Base-by-base conservation (phyloP, 2,888 invertebrate genomes). In the Conus canariensis region DNA sequence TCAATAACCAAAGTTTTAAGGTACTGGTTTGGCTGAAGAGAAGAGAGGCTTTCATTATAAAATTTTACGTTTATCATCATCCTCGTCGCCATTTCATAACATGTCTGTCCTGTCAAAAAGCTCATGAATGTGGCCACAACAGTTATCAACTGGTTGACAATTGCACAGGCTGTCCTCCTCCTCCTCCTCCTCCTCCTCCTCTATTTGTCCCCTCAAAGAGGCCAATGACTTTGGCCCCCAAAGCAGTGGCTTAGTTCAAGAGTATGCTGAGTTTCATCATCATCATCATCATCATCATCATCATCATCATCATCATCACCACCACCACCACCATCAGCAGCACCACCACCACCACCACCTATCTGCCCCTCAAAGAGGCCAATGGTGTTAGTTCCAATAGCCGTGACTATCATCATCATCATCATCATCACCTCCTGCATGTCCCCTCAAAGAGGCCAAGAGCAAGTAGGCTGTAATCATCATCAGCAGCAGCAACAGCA, bases 321-420 rank as follows among this genome's bases (percentile, higher is more conserved):
- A 86, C 70, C 90, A 77, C 80, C 90, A 90, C 58, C 58, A 25
- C 6, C 77, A 77, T 19, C 58, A 86, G 25, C 86, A 77, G 60
- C 87, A 86, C 64, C 86, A 86, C 70, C 90, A 77, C 80, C 90
- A 90, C 58, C 58, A 25, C 6, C 77, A 77, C 56, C 82, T 45
- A 93, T 98, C 98, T 80, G 97, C 90, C 97, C 97, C 96, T 98
- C 98, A 94, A 97, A 97, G 94, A 97, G 97, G 9, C 98, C 96
- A 70, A 98, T 97, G 8, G 98, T 96, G 94, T 98, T 97, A 90
- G 98, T 97, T 3, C 98, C 98, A 93, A 97, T 97, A 0, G 98
- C 97, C 64, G 2, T 64, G 12, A 64, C 64, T 16, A 64, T 64
- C 64, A 64, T 64, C 30, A 25, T 88, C 87, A 93, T 95, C 95